Conservation (phyloP, 2,113 vertebrate genomes). For the Ardeotis arabs region DNA sequence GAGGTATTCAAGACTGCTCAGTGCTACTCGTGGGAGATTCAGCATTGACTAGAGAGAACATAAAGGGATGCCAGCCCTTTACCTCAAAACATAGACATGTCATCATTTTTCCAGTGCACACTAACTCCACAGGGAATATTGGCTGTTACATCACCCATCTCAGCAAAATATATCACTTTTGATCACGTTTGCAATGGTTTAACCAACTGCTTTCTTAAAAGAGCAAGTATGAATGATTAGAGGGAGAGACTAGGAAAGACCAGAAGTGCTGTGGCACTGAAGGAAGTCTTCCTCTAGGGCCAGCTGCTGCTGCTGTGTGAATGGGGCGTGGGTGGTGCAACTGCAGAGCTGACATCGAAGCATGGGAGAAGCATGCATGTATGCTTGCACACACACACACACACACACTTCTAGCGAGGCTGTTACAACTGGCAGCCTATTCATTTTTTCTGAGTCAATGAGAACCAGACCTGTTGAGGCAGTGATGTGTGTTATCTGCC, state of each 20-base stretch:
- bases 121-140: background rate
- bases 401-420: background rate
- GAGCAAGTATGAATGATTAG: background rate
- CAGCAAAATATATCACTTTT: background rate
- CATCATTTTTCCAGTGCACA: background rate
- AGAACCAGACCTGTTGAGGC: background rate
- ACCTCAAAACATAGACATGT: rapidly evolving
- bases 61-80: background rate
- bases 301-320: background rate
- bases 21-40: background rate
- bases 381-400: no score
- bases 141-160: background rate
- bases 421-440: background rate
- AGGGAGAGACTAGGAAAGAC: background rate
- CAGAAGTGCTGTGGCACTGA: background rate
- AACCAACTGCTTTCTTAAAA: background rate
- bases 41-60: background rate
- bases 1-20: background rate
- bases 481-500: rapidly evolving
- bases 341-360: background rate
- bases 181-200: background rate
- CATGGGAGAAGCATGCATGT: background rate
- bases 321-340: background rate
- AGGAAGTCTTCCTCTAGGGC: background rate
- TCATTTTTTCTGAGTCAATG: background rate